These are phyloP conservation scores for Drosophila guanche DNA, from an alignment of 1,140 invertebrate species.

Conservation along the genomic window DNA sequence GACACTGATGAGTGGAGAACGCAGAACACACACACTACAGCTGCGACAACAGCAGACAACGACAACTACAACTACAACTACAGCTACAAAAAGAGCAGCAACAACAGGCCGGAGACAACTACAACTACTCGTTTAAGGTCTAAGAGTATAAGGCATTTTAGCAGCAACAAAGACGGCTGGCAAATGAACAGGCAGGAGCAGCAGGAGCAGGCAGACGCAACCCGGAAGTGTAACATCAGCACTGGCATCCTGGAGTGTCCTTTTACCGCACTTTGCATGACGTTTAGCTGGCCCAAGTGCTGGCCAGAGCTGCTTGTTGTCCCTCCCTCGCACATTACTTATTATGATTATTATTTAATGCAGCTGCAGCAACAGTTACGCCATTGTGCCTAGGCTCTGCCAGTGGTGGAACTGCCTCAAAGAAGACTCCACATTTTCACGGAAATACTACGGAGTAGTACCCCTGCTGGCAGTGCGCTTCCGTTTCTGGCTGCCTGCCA, in stretches of 20 bases:
- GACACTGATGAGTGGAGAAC: conserved; percentile 56
- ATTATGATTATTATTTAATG: conserved; percentile 81
- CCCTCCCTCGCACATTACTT: conserved; percentile 64
- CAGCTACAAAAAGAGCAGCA: conserved; percentile 13
- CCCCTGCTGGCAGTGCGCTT: too few species aligned
- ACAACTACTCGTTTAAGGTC: conserved; percentile 49
- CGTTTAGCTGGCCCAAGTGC: conserved; percentile 65
- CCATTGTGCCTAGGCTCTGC: conserved; percentile 18
- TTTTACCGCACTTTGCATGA: conserved; percentile 76
- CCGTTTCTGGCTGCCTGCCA: too few species aligned
- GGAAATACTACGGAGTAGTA: too few species aligned
- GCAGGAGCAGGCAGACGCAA: conserved; percentile 29
- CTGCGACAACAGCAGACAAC: too few species aligned
- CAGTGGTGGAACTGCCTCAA: conserved; percentile 38
- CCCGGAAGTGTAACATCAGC: conserved; percentile 78
- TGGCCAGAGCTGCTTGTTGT: conserved; percentile 48
- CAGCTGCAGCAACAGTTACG: conserved; percentile 71
- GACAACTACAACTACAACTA: too few species aligned
- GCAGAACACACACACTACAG: conserved; percentile 20
- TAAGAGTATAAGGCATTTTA: conserved; percentile 59
- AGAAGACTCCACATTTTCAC: background rate
- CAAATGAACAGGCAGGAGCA: conserved; percentile 64
- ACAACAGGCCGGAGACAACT: conserved; percentile 1
- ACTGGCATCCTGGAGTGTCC: conserved; percentile 77
- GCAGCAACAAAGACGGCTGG: conserved; percentile 65